Conservation (phyloP, 2,113 vertebrate species). For the Rhabdornis inornatus region DNA sequence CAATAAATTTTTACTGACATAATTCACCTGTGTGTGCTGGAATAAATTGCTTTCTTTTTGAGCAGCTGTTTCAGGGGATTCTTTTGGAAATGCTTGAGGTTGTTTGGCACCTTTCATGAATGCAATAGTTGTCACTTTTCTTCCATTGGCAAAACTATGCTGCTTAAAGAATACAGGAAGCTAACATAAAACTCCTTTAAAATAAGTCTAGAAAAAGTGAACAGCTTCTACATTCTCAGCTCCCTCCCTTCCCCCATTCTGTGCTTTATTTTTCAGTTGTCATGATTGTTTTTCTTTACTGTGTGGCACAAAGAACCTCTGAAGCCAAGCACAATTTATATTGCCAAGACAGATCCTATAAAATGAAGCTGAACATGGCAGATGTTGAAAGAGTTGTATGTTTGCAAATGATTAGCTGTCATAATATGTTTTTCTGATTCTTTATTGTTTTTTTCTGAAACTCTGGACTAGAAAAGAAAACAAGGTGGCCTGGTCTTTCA, state of each 20-base stretch:
- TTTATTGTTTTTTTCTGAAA: conserved; percentile 10
- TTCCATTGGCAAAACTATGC: conserved; percentile 30
- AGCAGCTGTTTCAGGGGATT: conserved; percentile 26
- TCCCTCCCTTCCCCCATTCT: background rate
- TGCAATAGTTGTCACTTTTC: conserved; percentile 46
- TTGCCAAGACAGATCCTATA: conserved; percentile 64
- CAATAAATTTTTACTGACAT: conserved; percentile 49
- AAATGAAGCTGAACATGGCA: conserved; percentile 60
- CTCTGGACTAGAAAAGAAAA: background rate
- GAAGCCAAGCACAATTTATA: conserved; percentile 63
- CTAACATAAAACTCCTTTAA: conserved; percentile 5
- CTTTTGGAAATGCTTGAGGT: conserved; percentile 45
- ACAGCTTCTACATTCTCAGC: background rate
- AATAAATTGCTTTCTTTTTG: conserved; percentile 49
- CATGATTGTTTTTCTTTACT: conserved; percentile 51
- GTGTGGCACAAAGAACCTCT: conserved; percentile 24
- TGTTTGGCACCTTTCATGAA: conserved; percentile 59
- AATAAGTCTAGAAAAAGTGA: conserved; percentile 17
- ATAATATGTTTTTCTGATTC: conserved; percentile 50
- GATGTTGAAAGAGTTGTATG: conserved; percentile 66
- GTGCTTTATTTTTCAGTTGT: conserved; percentile 59
- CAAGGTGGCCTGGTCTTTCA: conserved; percentile 5
- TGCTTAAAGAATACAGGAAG: conserved; percentile 33
- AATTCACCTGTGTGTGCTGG: conserved; percentile 37
- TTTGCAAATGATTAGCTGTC: conserved; percentile 72